Conservation (phyloP, 2,888 invertebrate species). For the Boloria euphrosyne region DNA sequence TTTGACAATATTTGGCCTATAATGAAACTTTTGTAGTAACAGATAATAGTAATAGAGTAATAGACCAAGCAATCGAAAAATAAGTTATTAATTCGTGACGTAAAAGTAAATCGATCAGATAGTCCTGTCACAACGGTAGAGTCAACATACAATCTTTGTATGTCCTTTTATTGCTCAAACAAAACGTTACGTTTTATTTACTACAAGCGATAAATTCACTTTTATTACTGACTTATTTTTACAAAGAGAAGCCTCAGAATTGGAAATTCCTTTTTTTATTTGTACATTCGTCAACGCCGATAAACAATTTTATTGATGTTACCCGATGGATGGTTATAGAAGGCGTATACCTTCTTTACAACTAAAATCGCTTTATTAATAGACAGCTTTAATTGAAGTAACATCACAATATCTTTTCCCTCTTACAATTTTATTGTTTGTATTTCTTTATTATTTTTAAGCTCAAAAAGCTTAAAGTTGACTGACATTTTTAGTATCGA, state of each 20-base stretch:
- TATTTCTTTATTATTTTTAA: too few relatives aligned
- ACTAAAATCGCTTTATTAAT: slow-evolving; percentile 5
- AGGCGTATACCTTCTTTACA: slow-evolving; percentile 16
- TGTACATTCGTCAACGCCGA: slow-evolving; percentile 53
- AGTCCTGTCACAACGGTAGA: slow-evolving; percentile 1
- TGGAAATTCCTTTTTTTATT: slow-evolving; percentile 65
- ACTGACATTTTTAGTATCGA: too few relatives aligned
- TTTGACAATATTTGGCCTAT: too few relatives aligned
- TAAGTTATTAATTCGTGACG: background rate
- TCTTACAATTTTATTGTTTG: background rate
- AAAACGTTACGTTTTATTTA: slow-evolving; percentile 76
- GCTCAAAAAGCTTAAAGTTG: too few relatives aligned
- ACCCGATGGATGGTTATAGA: slow-evolving; percentile 12
- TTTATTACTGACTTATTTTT: slow-evolving; percentile 76
- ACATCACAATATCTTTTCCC: background rate
- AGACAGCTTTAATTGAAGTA: background rate
- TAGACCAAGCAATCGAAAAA: too few relatives aligned
- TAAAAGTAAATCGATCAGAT: background rate
- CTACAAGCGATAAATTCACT: slow-evolving; percentile 70
- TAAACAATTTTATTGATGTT: slow-evolving; percentile 71
- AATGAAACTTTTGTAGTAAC: too few relatives aligned
- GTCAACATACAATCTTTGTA: background rate
- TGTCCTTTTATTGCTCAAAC: slow-evolving; percentile 42
- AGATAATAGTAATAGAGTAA: too few relatives aligned
- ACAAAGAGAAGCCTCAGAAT: slow-evolving; percentile 54